Evolutionary conservation across 1,140 invertebrate species (phyloP).

Genomic region (Drosophila pandora): DNA sequence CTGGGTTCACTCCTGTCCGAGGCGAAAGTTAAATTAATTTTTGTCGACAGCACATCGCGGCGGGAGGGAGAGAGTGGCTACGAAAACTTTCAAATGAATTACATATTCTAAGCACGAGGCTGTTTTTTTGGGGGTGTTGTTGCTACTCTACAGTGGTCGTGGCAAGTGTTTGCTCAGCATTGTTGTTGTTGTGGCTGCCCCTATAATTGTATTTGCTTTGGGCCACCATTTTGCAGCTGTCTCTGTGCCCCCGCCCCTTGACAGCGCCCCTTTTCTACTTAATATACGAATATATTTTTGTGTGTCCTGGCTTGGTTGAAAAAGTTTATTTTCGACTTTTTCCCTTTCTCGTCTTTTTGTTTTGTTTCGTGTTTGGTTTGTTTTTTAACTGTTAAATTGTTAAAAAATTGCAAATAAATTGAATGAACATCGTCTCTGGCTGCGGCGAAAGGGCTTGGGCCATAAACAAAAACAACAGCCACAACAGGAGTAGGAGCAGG

Average conservation of each 20-base stretch:
- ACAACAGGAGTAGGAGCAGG: neutral
- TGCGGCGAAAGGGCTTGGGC: conserved; percentile 28
- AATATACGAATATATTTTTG: conserved; percentile 2
- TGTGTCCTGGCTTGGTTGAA: conserved; percentile 1
- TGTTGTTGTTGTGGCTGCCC: conserved; percentile 30
- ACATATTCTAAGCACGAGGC: conserved; percentile 73
- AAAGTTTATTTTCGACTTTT: conserved; percentile 46
- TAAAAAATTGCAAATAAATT: conserved; percentile 81
- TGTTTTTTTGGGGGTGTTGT: conserved; percentile 5
- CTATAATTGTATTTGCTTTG: conserved; percentile 77
- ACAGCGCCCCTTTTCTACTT: conserved; percentile 15
- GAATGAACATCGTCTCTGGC: conserved; percentile 53
- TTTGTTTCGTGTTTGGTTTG: conserved; percentile 38
- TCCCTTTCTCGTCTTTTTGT: conserved; percentile 1
- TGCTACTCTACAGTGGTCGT: conserved; percentile 3
- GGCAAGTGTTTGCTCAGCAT: conserved; percentile 37
- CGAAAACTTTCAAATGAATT: conserved; percentile 74
- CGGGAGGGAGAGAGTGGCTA: neutral
- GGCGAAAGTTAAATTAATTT: conserved; percentile 74
- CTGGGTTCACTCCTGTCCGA: neutral
- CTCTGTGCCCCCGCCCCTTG: neutral
- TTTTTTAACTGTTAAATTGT: conserved; percentile 71
- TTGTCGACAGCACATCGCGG: conserved; percentile 50
- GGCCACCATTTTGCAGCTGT: conserved; percentile 30
- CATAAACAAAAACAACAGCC: conserved; percentile 19